Evolutionary conservation across 2,113 vertebrate genomes (phyloP).

Genomic region (Macroglossus sobrinus): DNA sequence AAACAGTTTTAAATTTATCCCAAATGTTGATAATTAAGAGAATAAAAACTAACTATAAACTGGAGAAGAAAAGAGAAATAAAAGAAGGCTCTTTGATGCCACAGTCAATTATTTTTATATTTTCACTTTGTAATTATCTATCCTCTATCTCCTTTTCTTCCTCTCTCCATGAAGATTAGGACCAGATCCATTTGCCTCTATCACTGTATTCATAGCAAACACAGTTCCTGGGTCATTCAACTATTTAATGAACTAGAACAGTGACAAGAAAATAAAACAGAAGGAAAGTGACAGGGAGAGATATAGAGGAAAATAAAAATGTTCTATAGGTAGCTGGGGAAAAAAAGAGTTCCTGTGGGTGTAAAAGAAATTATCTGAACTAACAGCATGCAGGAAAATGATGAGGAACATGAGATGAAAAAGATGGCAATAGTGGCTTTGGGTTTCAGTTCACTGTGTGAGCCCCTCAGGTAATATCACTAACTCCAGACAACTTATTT

Average conservation of each 20-base stretch:
- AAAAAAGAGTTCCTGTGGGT: background rate
- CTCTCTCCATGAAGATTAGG: background rate
- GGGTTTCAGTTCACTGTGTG: background rate
- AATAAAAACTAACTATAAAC: background rate
- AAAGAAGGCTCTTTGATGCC: background rate
- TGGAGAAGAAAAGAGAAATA: background rate
- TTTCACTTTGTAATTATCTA: background rate
- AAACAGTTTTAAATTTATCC: background rate
- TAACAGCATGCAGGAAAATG: background rate
- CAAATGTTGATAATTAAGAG: background rate
- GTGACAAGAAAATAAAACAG: background rate
- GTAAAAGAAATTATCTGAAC: constrained; percentile 15
- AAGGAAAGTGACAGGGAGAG: background rate
- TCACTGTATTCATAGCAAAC: background rate
- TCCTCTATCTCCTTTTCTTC: background rate
- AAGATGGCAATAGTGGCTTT: background rate
- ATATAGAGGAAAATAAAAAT: background rate
- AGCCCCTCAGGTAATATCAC: background rate
- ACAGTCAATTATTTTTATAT: background rate
- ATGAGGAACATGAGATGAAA: background rate
- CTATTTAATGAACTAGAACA: background rate
- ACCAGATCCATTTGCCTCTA: background rate
- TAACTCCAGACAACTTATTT: background rate
- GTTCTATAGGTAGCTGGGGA: background rate
- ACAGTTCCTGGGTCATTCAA: background rate